Conservation (phyloP, 1,140 invertebrate species). For the Drosophila pseudoobscura region DNA sequence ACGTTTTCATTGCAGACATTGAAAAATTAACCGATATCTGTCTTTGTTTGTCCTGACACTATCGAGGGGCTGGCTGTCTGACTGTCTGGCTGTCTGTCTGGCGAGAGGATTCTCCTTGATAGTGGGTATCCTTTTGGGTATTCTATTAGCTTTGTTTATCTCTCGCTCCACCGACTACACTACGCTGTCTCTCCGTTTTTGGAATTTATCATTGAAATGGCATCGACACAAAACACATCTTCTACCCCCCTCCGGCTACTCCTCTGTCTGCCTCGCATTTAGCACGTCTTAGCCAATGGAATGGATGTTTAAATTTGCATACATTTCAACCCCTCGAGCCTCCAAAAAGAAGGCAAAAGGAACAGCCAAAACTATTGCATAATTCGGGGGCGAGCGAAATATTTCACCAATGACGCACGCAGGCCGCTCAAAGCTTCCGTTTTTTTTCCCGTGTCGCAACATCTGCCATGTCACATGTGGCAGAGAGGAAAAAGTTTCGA, state of each 20-base stretch:
- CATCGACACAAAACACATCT: slow-evolving; percentile 50
- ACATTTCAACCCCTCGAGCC: slow-evolving; percentile 47
- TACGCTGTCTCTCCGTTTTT: slow-evolving; percentile 27
- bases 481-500: slow-evolving; percentile 52
- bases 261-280: slow-evolving; percentile 34
- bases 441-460: background rate
- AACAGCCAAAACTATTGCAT: slow-evolving; percentile 34
- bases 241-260: slow-evolving; percentile 1
- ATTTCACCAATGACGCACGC: slow-evolving; percentile 40
- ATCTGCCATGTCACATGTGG: slow-evolving; percentile 60
- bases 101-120: background rate
- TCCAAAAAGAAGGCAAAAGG: slow-evolving; percentile 1
- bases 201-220: slow-evolving; percentile 71
- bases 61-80: slow-evolving; percentile 13
- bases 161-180: background rate
- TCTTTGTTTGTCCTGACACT: slow-evolving; percentile 62
- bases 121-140: slow-evolving; percentile 9
- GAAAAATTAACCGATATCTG: slow-evolving; percentile 79
- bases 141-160: slow-evolving; percentile 5
- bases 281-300: slow-evolving; percentile 59
- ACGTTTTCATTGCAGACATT: slow-evolving; percentile 74
- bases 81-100: no score
- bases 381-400: slow-evolving; percentile 15
- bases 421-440: slow-evolving; percentile 36
- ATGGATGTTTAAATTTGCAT: slow-evolving; percentile 67